Percentiles rank a stretch among this genome's conserved stretches.
Evolutionary conservation across 2,797 vertebrate species (phyloP).

Genomic region (Acanthiza pusilla): DNA sequence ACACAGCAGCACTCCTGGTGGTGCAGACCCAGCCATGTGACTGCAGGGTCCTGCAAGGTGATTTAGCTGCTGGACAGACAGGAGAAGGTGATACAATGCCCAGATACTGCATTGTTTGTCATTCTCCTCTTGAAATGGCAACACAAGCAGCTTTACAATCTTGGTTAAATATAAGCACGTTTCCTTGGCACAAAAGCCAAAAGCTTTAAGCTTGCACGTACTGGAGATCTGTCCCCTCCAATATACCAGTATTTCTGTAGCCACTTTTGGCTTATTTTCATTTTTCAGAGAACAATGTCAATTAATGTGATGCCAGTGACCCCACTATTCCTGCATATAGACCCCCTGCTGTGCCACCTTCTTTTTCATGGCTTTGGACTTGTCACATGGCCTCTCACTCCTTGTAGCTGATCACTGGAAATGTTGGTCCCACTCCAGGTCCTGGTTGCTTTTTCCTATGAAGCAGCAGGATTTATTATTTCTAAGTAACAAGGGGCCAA

Average conservation of each 20-base stretch:
- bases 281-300: neutral
- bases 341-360: neutral
- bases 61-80: neutral
- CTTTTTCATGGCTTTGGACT: neutral
- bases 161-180: neutral
- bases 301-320: neutral
- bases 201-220: neutral
- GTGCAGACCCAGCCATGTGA: neutral
- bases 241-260: neutral
- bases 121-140: slow-evolving; percentile 10
- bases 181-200: neutral
- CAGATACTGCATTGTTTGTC: neutral
- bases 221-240: neutral
- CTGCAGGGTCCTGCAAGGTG: neutral
- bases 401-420: neutral
- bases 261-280: neutral
- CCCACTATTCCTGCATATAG: neutral
- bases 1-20: neutral
- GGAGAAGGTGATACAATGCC: neutral
- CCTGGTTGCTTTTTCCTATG: neutral
- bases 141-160: neutral
- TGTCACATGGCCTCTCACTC: neutral
- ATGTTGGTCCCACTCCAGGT: neutral
- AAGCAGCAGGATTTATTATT: neutral
- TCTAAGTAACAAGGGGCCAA: neutral